These are phyloP conservation scores for Sparus aurata DNA, from an alignment of 2,797 vertebrate genomes.

Conservation along the genomic window DNA sequence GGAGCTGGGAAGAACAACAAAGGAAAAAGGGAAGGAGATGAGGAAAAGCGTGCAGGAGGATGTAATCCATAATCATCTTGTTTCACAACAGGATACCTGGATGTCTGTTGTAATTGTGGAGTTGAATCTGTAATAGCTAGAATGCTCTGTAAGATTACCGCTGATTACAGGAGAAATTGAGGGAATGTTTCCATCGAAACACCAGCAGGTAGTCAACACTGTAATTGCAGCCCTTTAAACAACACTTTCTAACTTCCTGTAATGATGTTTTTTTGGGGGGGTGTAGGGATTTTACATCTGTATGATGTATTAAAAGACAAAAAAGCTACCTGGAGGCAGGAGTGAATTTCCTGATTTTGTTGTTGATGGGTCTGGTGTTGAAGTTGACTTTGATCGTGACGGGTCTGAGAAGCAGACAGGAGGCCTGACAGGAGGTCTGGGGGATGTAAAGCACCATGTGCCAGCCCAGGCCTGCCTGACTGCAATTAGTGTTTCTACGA, in stretches of 20 bases:
- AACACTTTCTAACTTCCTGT: conserved; percentile 65
- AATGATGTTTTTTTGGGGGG: conserved; percentile 38
- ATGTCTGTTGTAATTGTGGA: conserved; percentile 61
- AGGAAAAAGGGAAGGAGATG: conserved; percentile 19
- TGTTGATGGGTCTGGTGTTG: conserved; percentile 36
- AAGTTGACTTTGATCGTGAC: conserved; percentile 62
- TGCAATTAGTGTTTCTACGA: conserved; percentile 81
- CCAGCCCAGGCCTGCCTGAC: conserved; percentile 80
- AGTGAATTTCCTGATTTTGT: conserved; percentile 41
- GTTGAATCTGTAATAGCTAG: conserved; percentile 67
- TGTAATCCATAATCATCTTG: conserved; percentile 49
- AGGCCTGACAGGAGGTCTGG: conserved; percentile 82
- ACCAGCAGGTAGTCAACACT: conserved; percentile 54
- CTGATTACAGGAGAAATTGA: conserved; percentile 73
- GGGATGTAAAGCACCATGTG: conserved; percentile 73
- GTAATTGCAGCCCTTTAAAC: conserved; percentile 63
- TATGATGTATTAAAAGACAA: conserved; percentile 46
- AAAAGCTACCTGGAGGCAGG: conserved; percentile 31
- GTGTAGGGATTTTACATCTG: conserved; percentile 48
- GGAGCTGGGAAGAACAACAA: conserved; percentile 78
- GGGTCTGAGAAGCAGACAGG: conserved; percentile 73
- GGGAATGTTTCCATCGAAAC: conserved; percentile 50
- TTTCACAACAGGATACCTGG: conserved; percentile 58
- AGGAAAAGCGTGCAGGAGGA: conserved; percentile 29
- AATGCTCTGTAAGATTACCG: conserved; percentile 41